Conservation (phyloP, 2,888 invertebrate species). For the Cyaniris semiargus region DNA sequence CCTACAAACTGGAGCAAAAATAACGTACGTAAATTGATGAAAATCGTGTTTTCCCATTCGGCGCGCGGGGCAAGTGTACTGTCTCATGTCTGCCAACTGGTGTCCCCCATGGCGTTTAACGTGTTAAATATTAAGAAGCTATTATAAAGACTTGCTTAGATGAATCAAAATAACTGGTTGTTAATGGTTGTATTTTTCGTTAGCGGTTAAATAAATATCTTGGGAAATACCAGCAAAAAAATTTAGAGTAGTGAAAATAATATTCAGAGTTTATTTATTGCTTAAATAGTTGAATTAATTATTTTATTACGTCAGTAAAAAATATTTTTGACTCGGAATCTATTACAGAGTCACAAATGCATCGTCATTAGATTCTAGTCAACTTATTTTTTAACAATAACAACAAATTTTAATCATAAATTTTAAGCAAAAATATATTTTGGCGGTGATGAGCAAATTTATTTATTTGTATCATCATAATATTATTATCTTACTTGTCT, state of each 20-base stretch:
- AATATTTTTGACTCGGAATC: neutral
- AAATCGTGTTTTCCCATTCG: too few relatives aligned
- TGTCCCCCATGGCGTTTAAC: too few relatives aligned
- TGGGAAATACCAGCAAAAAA: neutral
- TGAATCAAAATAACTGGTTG: slow-evolving; percentile 1
- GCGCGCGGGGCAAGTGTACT: too few relatives aligned
- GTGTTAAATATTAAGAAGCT: neutral
- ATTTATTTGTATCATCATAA: neutral
- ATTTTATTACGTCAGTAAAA: neutral
- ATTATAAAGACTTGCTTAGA: slow-evolving; percentile 1
- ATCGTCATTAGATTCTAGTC: too few relatives aligned
- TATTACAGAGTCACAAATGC: too few relatives aligned
- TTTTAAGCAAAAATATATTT: neutral
- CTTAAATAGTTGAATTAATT: neutral
- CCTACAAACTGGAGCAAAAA: too few relatives aligned
- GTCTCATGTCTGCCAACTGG: too few relatives aligned
- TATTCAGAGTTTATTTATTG: neutral
- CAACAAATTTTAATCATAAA: too few relatives aligned
- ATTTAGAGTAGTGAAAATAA: neutral
- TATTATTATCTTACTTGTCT: neutral
- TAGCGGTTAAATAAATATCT: neutral
- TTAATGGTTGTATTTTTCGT: neutral
- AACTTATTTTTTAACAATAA: too few relatives aligned
- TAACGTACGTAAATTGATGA: too few relatives aligned
- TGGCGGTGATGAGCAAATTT: neutral